Conservation (phyloP, 2,113 vertebrate species). For the Panthera leo region DNA sequence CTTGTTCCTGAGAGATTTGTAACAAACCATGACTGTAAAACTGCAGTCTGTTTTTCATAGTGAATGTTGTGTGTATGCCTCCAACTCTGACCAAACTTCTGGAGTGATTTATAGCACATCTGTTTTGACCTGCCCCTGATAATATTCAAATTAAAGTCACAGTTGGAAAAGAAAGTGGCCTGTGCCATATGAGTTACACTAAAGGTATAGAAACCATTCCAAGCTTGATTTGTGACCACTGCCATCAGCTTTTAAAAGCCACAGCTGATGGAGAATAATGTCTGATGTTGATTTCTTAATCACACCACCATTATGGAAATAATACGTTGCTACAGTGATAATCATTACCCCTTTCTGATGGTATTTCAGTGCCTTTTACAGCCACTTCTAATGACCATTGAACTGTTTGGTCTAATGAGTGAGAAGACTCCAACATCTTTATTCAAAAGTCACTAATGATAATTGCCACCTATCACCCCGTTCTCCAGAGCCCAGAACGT, state of each 20-base stretch:
- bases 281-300: conserved; percentile 77
- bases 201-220: conserved; percentile 51
- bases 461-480: conserved; percentile 71
- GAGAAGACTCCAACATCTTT: conserved; percentile 72
- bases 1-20: conserved; percentile 56
- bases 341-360: conserved; percentile 56
- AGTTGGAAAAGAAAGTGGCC: conserved; percentile 55
- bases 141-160: conserved; percentile 66
- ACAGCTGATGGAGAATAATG: conserved; percentile 54
- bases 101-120: conserved; percentile 35
- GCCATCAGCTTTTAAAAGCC: conserved; percentile 62
- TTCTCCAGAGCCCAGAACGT: conserved; percentile 39
- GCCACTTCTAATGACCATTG: conserved; percentile 69
- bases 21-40: neutral
- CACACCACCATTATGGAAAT: conserved; percentile 76
- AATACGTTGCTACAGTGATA: conserved; percentile 69
- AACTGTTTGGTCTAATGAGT: conserved; percentile 72
- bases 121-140: conserved; percentile 40
- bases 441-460: conserved; percentile 78
- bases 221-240: conserved; percentile 62
- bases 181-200: neutral
- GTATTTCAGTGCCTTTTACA: conserved; percentile 62
- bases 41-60: neutral
- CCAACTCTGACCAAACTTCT: conserved; percentile 30
- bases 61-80: neutral